Percentiles rank a stretch among this genome's conserved stretches.
These are phyloP conservation scores for Gallirallus australis DNA, from an alignment of 2,797 vertebrate species.

Conservation along the genomic window DNA sequence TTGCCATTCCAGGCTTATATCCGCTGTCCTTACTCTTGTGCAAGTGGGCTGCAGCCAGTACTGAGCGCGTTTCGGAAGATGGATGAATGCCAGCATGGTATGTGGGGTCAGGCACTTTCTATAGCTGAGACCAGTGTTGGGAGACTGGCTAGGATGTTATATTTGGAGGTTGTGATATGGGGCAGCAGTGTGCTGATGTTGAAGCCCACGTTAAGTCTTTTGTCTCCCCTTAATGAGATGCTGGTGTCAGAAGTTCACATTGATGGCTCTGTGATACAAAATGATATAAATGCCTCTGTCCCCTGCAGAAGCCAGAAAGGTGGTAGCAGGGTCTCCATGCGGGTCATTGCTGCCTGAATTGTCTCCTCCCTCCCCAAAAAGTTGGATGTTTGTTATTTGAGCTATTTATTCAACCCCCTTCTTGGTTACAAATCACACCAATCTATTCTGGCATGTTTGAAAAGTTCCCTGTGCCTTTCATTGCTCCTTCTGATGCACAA, in stretches of 20 bases:
- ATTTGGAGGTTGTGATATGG: not conserved
- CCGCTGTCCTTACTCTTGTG: not conserved
- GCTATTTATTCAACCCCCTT: conserved; percentile 14
- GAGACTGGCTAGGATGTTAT: not conserved
- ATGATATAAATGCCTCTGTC: not conserved
- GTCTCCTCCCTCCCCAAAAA: not conserved
- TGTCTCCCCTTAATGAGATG: conserved; percentile 16
- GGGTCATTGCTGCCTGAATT: not conserved
- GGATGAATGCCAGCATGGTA: not conserved
- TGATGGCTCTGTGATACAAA: not conserved
- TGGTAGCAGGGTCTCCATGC: not conserved
- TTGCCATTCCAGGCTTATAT: not conserved
- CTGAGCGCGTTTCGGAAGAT: not conserved
- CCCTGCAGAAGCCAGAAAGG: not conserved
- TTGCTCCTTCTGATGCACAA: conserved; percentile 18
- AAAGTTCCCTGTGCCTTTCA: conserved; percentile 16
- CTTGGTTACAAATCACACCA: conserved; percentile 32
- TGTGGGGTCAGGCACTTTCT: conserved; percentile 3
- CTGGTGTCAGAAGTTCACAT: not conserved
- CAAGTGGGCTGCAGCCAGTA: not conserved
- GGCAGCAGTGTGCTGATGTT: accelerated
- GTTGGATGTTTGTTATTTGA: not conserved
- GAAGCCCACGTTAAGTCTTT: not conserved
- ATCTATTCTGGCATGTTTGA: conserved; percentile 29
- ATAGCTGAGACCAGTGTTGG: not conserved